phyloP scores from a whole-genome alignment of 2,888 invertebrate genomes.

The Papilio demoleus region DNA sequence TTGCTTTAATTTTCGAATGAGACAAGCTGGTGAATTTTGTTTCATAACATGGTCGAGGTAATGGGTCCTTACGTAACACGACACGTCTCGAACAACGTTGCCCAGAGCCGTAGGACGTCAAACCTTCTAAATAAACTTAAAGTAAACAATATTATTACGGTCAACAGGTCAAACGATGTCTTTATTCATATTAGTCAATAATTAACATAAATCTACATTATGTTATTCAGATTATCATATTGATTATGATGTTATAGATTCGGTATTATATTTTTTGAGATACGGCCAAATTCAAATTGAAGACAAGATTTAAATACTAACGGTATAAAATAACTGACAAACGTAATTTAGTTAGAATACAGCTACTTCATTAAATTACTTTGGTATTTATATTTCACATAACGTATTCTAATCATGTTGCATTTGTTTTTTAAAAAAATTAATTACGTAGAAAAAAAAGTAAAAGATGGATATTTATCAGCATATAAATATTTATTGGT shows the following conservation, averaged over 20 bases:
- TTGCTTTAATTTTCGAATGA: constrained; percentile 23
- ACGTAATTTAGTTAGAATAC: too few relatives aligned
- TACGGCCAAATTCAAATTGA: background rate
- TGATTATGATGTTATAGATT: constrained; percentile 2
- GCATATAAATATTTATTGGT: too few relatives aligned
- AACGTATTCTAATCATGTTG: background rate
- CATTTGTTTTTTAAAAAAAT: too few relatives aligned
- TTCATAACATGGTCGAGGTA: constrained; percentile 39
- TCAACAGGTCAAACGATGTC: background rate
- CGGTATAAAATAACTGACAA: too few relatives aligned
- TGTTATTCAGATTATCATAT: constrained; percentile 1
- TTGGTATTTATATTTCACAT: background rate
- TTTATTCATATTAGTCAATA: constrained; percentile 8
- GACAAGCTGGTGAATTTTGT: constrained; percentile 36
- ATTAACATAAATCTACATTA: constrained; percentile 2
- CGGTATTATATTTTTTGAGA: background rate
- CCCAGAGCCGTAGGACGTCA: constrained; percentile 8
- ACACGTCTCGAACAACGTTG: constrained; percentile 21
- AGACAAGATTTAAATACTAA: too few relatives aligned
- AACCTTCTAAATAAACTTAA: constrained; percentile 18
- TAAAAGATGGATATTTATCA: too few relatives aligned
- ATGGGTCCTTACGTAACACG: constrained; percentile 38
- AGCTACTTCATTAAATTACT: too few relatives aligned
- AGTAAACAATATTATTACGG: constrained; percentile 1
- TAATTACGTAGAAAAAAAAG: too few relatives aligned